phyloP scores from a whole-genome alignment of 2,888 invertebrate genomes.

The Lasioglossum morio region DNA sequence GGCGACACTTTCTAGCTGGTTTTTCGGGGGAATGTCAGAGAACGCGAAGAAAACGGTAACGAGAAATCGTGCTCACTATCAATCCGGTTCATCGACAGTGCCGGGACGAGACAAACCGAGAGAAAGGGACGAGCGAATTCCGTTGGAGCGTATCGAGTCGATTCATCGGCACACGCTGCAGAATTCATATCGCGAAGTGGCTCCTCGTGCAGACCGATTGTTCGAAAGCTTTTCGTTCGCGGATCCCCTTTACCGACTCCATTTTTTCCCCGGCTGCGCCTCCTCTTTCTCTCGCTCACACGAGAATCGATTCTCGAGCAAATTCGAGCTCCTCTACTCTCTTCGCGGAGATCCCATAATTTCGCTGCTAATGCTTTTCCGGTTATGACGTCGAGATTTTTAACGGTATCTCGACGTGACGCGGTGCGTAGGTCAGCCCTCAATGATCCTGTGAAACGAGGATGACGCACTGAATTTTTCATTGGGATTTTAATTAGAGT shows the following conservation, averaged over 20 bases:
- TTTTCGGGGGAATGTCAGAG: slow-evolving; percentile 64
- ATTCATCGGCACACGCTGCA: slow-evolving; percentile 74
- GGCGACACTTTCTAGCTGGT: slow-evolving; percentile 42
- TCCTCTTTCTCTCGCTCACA: neutral
- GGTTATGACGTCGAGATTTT: neutral
- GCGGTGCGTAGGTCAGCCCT: neutral
- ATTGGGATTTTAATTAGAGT: neutral
- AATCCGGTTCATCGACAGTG: slow-evolving; percentile 70
- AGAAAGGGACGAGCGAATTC: slow-evolving; percentile 46
- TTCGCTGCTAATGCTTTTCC: neutral
- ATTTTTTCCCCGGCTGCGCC: slow-evolving; percentile 2
- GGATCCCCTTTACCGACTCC: neutral
- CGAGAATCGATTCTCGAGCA: neutral
- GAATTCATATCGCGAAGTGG: slow-evolving; percentile 76
- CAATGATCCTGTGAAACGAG: neutral
- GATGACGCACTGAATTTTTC: neutral
- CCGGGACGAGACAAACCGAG: slow-evolving; percentile 66
- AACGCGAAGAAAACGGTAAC: slow-evolving; percentile 27
- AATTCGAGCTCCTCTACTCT: neutral
- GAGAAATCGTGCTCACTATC: slow-evolving; percentile 65
- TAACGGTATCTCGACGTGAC: neutral
- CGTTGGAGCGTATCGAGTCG: slow-evolving; percentile 64
- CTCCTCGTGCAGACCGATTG: slow-evolving; percentile 45
- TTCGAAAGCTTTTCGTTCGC: slow-evolving; percentile 19
- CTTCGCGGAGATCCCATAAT: neutral